phyloP scores from a whole-genome alignment of 2,888 invertebrate genomes.

The Phrixothrix hirtus region DNA sequence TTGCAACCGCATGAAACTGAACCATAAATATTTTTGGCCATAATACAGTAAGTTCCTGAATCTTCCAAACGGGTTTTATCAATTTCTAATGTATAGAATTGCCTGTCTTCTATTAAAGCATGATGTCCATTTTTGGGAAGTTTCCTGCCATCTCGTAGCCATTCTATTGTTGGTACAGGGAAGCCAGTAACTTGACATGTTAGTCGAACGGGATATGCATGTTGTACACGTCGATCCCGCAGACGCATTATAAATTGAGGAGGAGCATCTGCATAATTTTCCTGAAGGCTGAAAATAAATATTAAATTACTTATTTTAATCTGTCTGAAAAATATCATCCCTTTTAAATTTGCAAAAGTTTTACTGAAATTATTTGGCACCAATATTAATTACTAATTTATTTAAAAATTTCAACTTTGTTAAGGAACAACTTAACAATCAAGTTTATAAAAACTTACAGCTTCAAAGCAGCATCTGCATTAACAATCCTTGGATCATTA shows the following conservation, averaged over 20 bases:
- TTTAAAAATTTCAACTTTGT: too few relatives aligned
- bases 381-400: too few relatives aligned
- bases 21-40: slow-evolving; percentile 79
- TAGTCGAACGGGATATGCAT: slow-evolving; percentile 79
- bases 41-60: slow-evolving; percentile 77
- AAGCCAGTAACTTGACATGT: slow-evolving; percentile 83
- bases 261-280: slow-evolving; percentile 60
- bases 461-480: slow-evolving; percentile 76
- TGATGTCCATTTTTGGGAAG: slow-evolving; percentile 65
- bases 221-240: slow-evolving; percentile 80
- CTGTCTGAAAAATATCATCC: too few relatives aligned
- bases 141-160: slow-evolving; percentile 79
- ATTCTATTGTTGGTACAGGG: slow-evolving; percentile 76
- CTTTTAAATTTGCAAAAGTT: too few relatives aligned
- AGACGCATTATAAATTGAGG: slow-evolving; percentile 87
- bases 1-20: slow-evolving; percentile 78
- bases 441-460: too few relatives aligned
- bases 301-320: too few relatives aligned
- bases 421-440: too few relatives aligned
- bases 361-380: too few relatives aligned
- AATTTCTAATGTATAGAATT: slow-evolving; percentile 86
- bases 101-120: slow-evolving; percentile 69
- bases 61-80: slow-evolving; percentile 76
- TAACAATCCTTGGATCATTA: slow-evolving; percentile 71
- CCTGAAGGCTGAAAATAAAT: slow-evolving; percentile 39